Evolutionary conservation across 1,140 invertebrate species (phyloP).

Genomic region (Tetragonula clypearis): DNA sequence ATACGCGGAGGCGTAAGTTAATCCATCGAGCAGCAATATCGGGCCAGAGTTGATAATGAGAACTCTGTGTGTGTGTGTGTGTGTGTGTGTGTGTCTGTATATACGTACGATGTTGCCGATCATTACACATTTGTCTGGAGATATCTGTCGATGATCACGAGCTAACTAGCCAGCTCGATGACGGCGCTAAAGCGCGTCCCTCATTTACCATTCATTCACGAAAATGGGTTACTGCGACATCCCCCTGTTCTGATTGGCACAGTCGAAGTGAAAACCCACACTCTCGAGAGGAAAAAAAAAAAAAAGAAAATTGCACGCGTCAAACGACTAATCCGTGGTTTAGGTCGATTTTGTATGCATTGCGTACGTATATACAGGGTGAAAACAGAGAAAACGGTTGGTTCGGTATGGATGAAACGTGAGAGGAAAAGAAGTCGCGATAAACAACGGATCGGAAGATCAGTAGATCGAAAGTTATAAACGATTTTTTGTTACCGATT

Average conservation of each 20-base stretch:
- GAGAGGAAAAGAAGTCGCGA: no score
- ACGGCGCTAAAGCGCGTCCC: slow-evolving; percentile 14
- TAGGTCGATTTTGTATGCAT: not conserved
- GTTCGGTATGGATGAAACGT: no score
- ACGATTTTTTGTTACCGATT: no score
- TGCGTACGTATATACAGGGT: no score
- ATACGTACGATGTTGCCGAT: slow-evolving; percentile 19
- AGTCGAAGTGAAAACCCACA: not conserved
- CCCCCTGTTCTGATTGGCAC: no score
- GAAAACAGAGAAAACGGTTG: no score
- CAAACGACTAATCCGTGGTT: not conserved
- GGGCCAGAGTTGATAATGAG: slow-evolving; percentile 26
- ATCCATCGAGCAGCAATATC: slow-evolving; percentile 1
- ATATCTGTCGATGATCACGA: slow-evolving; percentile 19
- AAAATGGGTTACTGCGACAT: slow-evolving; percentile 61
- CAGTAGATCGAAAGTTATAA: no score
- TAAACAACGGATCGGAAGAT: no score
- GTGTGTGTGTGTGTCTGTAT: no score
- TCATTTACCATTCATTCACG: slow-evolving; percentile 57
- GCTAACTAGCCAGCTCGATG: slow-evolving; percentile 3
- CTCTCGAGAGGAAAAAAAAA: not conserved
- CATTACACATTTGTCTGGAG: slow-evolving; percentile 25
- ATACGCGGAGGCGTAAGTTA: not conserved
- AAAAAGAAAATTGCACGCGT: not conserved
- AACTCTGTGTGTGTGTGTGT: not conserved